Conservation (phyloP, 2,113 vertebrate species). For the Castor canadensis region DNA sequence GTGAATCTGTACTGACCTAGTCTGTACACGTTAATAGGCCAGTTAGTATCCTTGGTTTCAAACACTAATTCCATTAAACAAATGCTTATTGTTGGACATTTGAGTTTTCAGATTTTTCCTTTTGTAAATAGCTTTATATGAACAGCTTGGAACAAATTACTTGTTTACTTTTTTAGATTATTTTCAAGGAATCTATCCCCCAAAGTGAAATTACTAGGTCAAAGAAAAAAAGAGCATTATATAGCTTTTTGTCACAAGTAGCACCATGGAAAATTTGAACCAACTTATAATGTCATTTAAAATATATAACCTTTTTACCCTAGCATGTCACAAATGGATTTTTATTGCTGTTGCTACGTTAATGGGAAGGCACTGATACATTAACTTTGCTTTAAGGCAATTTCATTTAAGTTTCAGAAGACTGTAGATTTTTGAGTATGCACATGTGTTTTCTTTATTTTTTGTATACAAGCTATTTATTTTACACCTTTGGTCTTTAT, state of each 20-base stretch:
- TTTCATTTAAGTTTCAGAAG: constrained; percentile 41
- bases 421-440: not conserved
- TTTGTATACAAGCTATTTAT: not conserved
- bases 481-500: not conserved
- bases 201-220: constrained; percentile 61
- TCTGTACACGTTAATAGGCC: not conserved
- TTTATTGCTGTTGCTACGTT: constrained; percentile 32
- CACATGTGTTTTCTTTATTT: not conserved
- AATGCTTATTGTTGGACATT: not conserved
- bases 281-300: constrained; percentile 57
- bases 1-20: not conserved
- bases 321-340: not conserved
- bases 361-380: not conserved
- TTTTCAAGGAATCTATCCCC: constrained; percentile 50
- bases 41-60: not conserved
- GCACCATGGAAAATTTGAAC: constrained; percentile 20
- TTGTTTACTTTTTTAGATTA: constrained; percentile 54
- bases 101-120: constrained; percentile 47
- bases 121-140: constrained; percentile 30
- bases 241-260: constrained; percentile 37
- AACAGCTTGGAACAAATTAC: constrained; percentile 49
- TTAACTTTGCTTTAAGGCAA: not conserved
- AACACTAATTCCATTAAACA: not conserved
- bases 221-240: not conserved
- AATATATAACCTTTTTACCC: constrained; percentile 33